phyloP scores from a whole-genome alignment of 2,888 invertebrate genomes.

The Torymus aiolomorphi region DNA sequence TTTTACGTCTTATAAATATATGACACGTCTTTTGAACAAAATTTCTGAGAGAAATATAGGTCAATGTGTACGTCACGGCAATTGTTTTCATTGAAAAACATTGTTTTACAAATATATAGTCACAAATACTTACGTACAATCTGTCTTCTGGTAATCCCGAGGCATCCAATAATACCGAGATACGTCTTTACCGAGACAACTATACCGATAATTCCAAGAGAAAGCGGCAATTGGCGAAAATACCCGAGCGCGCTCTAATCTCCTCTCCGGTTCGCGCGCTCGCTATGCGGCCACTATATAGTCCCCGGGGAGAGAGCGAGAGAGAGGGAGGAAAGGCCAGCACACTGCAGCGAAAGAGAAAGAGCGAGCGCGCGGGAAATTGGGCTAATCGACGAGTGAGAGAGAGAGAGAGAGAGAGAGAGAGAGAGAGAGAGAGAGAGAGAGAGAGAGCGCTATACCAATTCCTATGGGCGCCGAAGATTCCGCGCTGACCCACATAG shows the following conservation, averaged over 20 bases:
- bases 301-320: not conserved
- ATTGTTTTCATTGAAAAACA: too few species aligned
- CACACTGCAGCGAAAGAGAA: not conserved
- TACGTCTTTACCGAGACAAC: not conserved
- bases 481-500: slow-evolving; percentile 46
- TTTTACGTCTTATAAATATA: too few species aligned
- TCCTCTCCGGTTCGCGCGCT: too few species aligned
- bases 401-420: not conserved
- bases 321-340: not conserved
- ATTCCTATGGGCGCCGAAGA: slow-evolving; percentile 45
- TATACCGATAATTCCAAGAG: slow-evolving; percentile 19
- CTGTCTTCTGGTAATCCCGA: too few species aligned
- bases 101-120: too few species aligned
- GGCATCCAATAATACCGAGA: not conserved
- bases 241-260: not conserved
- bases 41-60: too few species aligned
- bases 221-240: slow-evolving; percentile 8
- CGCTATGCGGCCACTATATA: too few species aligned
- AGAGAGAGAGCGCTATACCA: not conserved
- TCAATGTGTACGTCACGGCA: too few species aligned
- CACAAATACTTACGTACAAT: too few species aligned
- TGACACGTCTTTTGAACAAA: too few species aligned
- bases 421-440: not conserved
- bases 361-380: slow-evolving; percentile 46
- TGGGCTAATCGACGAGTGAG: slow-evolving; percentile 58